Evolutionary conservation across 2,888 invertebrate genomes (phyloP), one percentile per base, ranked within the genome.

Genomic region (Dexiosoma caninum): DNA sequence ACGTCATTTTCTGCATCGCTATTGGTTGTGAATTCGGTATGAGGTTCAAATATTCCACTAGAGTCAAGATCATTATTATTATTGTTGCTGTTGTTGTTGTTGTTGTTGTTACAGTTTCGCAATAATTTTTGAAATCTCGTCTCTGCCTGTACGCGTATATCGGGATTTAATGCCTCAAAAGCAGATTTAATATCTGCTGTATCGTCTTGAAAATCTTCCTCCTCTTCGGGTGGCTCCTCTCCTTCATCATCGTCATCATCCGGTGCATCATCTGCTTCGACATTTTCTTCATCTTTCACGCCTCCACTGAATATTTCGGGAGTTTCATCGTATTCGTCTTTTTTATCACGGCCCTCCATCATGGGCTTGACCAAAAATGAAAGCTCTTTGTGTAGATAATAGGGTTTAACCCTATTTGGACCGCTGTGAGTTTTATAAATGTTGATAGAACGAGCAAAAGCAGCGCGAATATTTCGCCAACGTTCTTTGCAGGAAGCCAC

Each of bases 351-450:
- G 1, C 83, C 84, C 23, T 84, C 84, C 59, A 83, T 57, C 79
- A 88, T 86, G 51, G 88, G 87, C 3, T 85, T 85, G 3, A 85
- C 84, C 1, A 88, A 71, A 23, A 88, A 88, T 49, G 84, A 83
- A 0, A 88, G 69, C 4, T 88, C 88, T 46, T 85, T 85, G 69
- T 85, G 85, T 0, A 88, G 82, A 69, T 89, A 88, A 44, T 89
- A 88, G 0, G 86, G 88, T 35, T 88, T 88, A 12, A 87, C 83
- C 27, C 87, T 86, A 81, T 88, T 88, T 7, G 87, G 85, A 3
- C 85, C 85, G 37, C 83, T 78, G 19, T 79, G 82, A 0, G 85
- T 84, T 71, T 86, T 86, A 49, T 86, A 85, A 21, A 86, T 84
- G 32, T 86, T 86, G 21, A 85, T 83, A 8, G 85, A 86, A 10